Conservation (phyloP, 2,888 invertebrate genomes). For the Philopedon plagiatum region DNA sequence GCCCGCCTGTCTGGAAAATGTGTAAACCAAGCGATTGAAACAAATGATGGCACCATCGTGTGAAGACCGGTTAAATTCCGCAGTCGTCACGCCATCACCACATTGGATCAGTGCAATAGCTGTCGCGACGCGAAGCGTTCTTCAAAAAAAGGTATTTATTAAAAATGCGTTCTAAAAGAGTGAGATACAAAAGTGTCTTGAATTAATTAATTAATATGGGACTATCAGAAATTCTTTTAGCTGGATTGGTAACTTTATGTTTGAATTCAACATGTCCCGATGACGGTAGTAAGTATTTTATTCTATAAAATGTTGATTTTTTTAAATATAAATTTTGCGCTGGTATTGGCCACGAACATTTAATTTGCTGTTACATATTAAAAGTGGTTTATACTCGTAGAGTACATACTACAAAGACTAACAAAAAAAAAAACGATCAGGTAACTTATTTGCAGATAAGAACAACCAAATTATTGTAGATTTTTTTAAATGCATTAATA, state of each 20-base stretch:
- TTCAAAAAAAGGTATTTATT: not conserved
- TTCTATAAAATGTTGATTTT: too few species aligned
- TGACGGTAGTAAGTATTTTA: conserved; percentile 50
- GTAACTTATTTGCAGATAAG: too few species aligned
- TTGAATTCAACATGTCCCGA: conserved; percentile 55
- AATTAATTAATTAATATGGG: conserved; percentile 50
- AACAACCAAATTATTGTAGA: too few species aligned
- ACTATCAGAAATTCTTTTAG: conserved; percentile 53
- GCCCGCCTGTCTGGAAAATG: not conserved
- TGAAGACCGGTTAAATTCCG: not conserved
- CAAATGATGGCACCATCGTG: conserved; percentile 32
- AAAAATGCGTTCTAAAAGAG: conserved; percentile 42
- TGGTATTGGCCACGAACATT: too few species aligned
- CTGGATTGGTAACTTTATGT: conserved; percentile 52
- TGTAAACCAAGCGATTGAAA: conserved; percentile 11
- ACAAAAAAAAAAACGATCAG: too few species aligned
- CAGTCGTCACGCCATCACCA: conserved; percentile 14
- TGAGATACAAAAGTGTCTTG: conserved; percentile 14
- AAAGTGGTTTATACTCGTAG: too few species aligned
- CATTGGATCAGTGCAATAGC: conserved; percentile 4
- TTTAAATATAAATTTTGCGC: too few species aligned
- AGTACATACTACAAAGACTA: too few species aligned
- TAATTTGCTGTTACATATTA: too few species aligned
- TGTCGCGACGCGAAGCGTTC: not conserved
- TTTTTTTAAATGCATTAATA: too few species aligned